Base-by-base conservation (phyloP, 2,888 invertebrate genomes). In the Cotesia congregata region DNA sequence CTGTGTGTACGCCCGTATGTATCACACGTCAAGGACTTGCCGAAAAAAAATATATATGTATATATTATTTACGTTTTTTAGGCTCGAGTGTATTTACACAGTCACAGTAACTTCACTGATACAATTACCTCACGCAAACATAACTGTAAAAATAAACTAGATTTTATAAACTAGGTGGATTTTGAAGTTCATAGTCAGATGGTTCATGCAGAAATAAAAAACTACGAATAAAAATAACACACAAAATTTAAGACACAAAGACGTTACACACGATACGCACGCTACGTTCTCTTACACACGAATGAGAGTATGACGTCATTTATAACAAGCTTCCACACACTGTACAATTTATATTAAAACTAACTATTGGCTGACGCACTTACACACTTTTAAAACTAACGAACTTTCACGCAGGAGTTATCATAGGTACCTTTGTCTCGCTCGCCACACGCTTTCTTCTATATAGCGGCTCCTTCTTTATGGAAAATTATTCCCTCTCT, bases 1-100 rank as follows among this genome's bases (percentile, higher is more conserved):
- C 78, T 78, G 78, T 75, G 17, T 74, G 69, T 59, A 74, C 74
- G 67, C 68, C 71, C 77, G 75, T 75, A 9, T 50, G 12, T 2
- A 50, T 65, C 76, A 77, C 75, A 75, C 69, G 39, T 67, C 7
- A 50, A 50, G 12, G 12, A 30, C 30, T 30, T 68, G 50, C 69
- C 20, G 6, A 50, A 64, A 38, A 73, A 12, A 39, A 17, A 41
- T 12, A 39, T 5, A 12, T 7, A 50, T 5, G 20, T 39, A 15
- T 41, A 17, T 6, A 69, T 15, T 68, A 17, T 9, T 20, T 38
- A 20, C 20, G n/a, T 50, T 70, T 4, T 38, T 9, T n/a, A 61
- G n/a, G 20, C 12, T 50, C 17, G 9, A 20, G 6, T 12, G 15
- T 30, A 68, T 12, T 6, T 62, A 65, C 12, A 30, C 65, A 65